Base-by-base conservation (phyloP, 2,888 invertebrate genomes). In the Siphlonurus alternatus region DNA sequence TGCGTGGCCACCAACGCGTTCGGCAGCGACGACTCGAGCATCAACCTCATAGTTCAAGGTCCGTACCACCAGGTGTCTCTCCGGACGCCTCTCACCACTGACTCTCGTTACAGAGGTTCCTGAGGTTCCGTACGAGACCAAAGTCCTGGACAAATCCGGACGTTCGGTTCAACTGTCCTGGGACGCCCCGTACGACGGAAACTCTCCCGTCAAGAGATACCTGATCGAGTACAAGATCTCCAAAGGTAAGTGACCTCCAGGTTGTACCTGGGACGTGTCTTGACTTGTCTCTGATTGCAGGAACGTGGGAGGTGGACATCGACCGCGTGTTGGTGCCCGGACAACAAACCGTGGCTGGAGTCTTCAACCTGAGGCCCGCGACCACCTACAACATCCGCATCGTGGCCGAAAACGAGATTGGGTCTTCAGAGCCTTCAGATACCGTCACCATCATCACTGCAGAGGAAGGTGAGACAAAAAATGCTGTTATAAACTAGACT, bases 371-470 rank as follows among this genome's bases (percentile, higher is more conserved):
- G 7, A 83, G 88, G 70, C 94, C 94, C 24, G 92, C 93, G 38
- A 94, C 94, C 1, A 91, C 92, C 0, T 96, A 96, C 74, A 93
- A 95, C 73, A 85, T 95, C 70, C 82, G 93, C 68, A 91, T 96
- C 71, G 89, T 93, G 1, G 94, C 94, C 65, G 92, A 94, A 77
- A 96, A 96, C 72, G 91, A 91, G 75, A 86, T 95, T 67, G 95
- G 96, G 63, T 84, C 86, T n/a, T 94, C 95, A 25, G 89, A 89
- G 69, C 90, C 93, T 1, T 95, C 95, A 0, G 93, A 94, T 72
- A 88, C 90, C 1, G 93, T 95, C 1, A 90, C 90, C 1, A 95
- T 96, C 68, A 94, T 94, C 67, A 97, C 97, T 25, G 93, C 94
- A 53, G 96, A 97, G 77, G 94, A 95, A 81, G 82, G 83, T 78